These are phyloP conservation scores for Mesembrinibis cayennensis DNA, from an alignment of 2,113 vertebrate genomes.

Conservation along the genomic window DNA sequence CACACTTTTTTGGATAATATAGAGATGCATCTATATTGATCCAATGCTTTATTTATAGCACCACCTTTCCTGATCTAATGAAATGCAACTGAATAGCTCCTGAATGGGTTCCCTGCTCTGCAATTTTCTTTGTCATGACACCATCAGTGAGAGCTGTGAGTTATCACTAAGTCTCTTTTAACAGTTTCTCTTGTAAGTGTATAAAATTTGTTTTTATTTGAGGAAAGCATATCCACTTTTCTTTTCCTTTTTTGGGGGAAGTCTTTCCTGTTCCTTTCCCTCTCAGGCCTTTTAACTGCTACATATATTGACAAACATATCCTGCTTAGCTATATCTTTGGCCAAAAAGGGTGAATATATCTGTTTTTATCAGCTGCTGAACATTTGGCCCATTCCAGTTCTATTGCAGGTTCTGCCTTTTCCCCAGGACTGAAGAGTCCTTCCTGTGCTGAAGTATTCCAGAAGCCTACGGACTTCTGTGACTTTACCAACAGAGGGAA, in stretches of 20 bases:
- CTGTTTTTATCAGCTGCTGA: not conserved
- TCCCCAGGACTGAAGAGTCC: not conserved
- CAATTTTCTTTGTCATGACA: not conserved
- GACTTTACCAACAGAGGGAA: not conserved
- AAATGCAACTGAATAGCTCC: not conserved
- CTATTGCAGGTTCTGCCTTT: not conserved
- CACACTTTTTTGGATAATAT: conserved; percentile 14
- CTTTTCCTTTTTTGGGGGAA: not conserved
- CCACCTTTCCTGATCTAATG: not conserved
- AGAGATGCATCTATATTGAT: not conserved
- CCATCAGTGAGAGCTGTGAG: not conserved
- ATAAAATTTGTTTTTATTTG: not conserved
- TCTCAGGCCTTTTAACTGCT: not conserved
- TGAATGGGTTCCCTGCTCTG: not conserved
- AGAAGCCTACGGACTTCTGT: not conserved
- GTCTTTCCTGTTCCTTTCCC: not conserved
- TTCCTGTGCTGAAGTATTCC: not conserved
- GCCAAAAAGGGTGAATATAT: not conserved
- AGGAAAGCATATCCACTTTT: not conserved
- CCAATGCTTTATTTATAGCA: not conserved
- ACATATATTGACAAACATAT: not conserved
- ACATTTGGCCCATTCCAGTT: not conserved
- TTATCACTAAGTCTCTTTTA: not conserved
- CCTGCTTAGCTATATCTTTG: not conserved
- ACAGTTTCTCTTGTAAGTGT: not conserved